phyloP scores from a whole-genome alignment of 2,888 invertebrate genomes.

The Stictocephala bisonia region DNA sequence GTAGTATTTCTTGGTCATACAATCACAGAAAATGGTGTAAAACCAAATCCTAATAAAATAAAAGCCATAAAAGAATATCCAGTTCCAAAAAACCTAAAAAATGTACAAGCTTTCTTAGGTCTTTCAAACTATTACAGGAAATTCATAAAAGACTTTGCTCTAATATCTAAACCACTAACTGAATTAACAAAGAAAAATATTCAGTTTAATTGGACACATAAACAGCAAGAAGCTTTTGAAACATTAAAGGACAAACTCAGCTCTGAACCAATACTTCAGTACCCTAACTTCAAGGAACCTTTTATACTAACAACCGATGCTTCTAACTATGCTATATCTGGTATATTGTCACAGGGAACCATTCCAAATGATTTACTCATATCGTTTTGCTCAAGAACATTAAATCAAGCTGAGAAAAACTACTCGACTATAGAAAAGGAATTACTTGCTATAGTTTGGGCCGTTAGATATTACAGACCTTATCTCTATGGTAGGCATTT shows the following conservation, averaged over 20 bases:
- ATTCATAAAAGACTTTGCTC: too few species aligned
- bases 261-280: too few species aligned
- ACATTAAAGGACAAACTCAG: background rate
- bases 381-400: background rate
- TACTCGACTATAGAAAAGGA: too few species aligned
- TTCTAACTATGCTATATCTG: slow-evolving; percentile 2
- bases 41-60: slow-evolving; percentile 7
- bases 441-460: slow-evolving; percentile 15
- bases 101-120: too few species aligned
- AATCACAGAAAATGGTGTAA: background rate
- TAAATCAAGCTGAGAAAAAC: background rate
- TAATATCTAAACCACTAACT: background rate
- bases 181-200: background rate
- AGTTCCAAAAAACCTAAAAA: too few species aligned
- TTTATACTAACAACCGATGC: too few species aligned
- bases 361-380: background rate
- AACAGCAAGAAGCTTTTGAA: too few species aligned
- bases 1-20: background rate
- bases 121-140: too few species aligned
- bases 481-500: slow-evolving; percentile 7
- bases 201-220: background rate
- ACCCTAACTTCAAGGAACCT: background rate
- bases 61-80: too few species aligned
- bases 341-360: background rate
- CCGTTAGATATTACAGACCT: background rate